phyloP scores from a whole-genome alignment of 2,888 invertebrate species.

The Nemotelus pantherinus region DNA sequence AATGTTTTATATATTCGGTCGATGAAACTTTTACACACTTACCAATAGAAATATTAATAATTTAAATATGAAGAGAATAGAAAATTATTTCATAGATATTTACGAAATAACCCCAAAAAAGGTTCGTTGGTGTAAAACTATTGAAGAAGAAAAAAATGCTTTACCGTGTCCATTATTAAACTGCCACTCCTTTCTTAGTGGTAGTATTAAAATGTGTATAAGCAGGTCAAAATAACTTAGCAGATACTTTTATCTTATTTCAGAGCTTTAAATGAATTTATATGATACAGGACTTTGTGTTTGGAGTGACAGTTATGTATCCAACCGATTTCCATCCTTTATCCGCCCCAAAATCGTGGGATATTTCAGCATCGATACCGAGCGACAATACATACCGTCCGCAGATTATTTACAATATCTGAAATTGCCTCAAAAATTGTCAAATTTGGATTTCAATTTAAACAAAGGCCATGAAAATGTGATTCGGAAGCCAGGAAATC shows the following conservation, averaged over 20 bases:
- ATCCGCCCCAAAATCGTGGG: slow-evolving; percentile 68
- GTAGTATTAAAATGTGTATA: no score
- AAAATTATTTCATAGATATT: no score
- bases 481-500: slow-evolving; percentile 55
- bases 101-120: no score
- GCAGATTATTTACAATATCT: slow-evolving; percentile 67
- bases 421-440: slow-evolving; percentile 56
- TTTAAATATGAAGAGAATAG: no score
- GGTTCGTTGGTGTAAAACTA: no score
- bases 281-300: slow-evolving; percentile 32
- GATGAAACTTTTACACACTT: no score
- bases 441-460: slow-evolving; percentile 52
- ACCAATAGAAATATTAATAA: no score
- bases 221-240: no score
- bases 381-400: slow-evolving; percentile 57
- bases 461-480: slow-evolving; percentile 53
- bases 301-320: slow-evolving; percentile 20
- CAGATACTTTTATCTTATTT: not conserved
- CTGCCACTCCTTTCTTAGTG: no score
- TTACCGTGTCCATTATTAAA: no score
- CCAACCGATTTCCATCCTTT: slow-evolving; percentile 64
- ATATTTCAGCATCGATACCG: slow-evolving; percentile 67
- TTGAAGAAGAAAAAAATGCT: no score
- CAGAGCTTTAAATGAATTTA: slow-evolving; percentile 1
- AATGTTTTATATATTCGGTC: no score